These are phyloP conservation scores for Crenuchus spilurus DNA, from an alignment of 2,797 vertebrate species.

Conservation along the genomic window DNA sequence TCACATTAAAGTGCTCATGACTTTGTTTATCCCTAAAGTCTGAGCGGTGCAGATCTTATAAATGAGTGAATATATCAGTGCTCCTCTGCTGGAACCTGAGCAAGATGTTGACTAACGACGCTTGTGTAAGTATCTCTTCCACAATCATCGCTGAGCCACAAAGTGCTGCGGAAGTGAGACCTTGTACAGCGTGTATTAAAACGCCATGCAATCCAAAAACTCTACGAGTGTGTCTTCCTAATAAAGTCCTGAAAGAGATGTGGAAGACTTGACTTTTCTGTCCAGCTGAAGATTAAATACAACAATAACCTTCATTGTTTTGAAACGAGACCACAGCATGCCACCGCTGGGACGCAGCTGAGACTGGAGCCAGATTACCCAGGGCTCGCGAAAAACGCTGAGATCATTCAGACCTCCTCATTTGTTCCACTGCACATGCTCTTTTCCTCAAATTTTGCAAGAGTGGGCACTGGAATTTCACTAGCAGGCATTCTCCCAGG, in stretches of 20 bases:
- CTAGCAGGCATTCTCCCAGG: conserved; percentile 4
- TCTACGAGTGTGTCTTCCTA: too few species aligned
- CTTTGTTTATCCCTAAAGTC: too few species aligned
- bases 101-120: background rate
- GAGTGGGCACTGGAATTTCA: conserved; percentile 9
- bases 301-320: conserved; percentile 3
- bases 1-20: too few species aligned
- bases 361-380: conserved; percentile 13
- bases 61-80: background rate
- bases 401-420: conserved; percentile 30
- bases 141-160: conserved; percentile 9
- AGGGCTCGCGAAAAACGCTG: conserved; percentile 22
- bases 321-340: conserved; percentile 3
- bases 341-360: background rate
- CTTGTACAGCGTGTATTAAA: background rate
- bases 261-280: background rate
- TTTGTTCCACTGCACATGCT: conserved; percentile 37
- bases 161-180: background rate
- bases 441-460: conserved; percentile 37
- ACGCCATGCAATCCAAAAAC: too few species aligned
- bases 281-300: background rate
- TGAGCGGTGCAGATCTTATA: too few species aligned
- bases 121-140: background rate
- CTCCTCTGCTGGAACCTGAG: background rate
- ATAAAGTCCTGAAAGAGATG: too few species aligned